Evolutionary conservation across 2,888 invertebrate genomes (phyloP).

Genomic region (Strigamia transsilvanica): DNA sequence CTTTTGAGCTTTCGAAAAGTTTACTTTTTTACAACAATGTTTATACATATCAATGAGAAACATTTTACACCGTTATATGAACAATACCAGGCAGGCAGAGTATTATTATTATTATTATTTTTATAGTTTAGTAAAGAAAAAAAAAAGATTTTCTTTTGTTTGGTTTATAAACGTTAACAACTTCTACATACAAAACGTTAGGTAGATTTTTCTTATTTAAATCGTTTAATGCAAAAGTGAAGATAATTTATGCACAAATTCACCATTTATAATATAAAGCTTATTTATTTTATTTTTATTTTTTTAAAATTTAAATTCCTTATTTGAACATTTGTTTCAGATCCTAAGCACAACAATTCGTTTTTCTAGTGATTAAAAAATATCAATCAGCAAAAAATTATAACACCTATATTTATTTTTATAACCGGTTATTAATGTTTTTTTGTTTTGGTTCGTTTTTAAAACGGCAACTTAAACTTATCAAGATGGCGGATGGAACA

Average conservation of each 20-base stretch:
- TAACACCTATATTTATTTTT: not conserved
- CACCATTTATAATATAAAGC: slow-evolving; percentile 12
- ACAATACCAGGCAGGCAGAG: slow-evolving; percentile 5
- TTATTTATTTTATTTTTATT: not conserved
- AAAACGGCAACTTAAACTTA: slow-evolving; percentile 1
- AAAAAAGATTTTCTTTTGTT: not conserved
- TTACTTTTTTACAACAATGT: slow-evolving; percentile 3
- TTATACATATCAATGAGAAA: slow-evolving; percentile 26
- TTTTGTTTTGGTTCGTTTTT: not conserved
- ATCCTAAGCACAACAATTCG: slow-evolving; percentile 14
- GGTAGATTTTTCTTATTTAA: not conserved
- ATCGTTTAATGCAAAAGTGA: not conserved
- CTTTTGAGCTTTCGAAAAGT: not conserved
- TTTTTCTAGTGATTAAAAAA: slow-evolving; percentile 14
- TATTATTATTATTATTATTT: not conserved
- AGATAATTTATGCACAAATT: not conserved
- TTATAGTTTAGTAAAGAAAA: not conserved
- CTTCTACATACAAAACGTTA: slow-evolving; percentile 7
- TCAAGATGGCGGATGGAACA: slow-evolving; percentile 13
- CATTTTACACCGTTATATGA: slow-evolving; percentile 6
- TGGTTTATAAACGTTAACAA: not conserved
- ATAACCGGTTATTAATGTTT: not conserved
- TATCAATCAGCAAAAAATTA: slow-evolving; percentile 7
- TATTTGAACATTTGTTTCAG: slow-evolving; percentile 2
- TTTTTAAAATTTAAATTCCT: not conserved